Conservation (phyloP, 53 echinoderm and acorn worm genomes). For the Paracentrotus lividus region DNA sequence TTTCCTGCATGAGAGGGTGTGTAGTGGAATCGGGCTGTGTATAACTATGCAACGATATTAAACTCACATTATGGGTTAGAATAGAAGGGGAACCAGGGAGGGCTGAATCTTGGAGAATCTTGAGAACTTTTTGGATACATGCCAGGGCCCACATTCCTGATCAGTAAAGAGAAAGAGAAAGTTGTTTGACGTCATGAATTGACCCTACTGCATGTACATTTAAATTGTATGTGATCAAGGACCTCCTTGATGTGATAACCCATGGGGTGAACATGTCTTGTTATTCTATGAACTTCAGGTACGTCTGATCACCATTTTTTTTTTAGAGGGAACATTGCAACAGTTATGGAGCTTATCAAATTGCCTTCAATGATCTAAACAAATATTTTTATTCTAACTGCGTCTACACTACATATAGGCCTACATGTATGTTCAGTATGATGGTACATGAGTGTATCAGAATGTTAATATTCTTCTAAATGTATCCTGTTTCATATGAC, state of each 20-base stretch:
- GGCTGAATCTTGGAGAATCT: background rate
- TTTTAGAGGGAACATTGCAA: background rate
- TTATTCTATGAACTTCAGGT: background rate
- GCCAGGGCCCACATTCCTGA: slow-evolving; percentile 12
- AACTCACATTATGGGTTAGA: background rate
- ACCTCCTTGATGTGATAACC: too few species aligned
- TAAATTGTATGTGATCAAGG: background rate
- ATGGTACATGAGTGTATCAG: too few species aligned
- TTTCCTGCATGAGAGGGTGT: too few species aligned
- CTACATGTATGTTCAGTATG: too few species aligned
- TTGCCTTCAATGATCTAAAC: too few species aligned
- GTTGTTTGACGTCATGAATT: background rate
- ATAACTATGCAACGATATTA: too few species aligned
- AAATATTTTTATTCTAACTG: too few species aligned
- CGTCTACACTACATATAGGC: too few species aligned
- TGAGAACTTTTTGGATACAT: slow-evolving; percentile 6
- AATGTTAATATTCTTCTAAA: background rate
- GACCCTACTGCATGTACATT: background rate
- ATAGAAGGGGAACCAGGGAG: background rate
- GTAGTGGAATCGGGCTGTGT: too few species aligned
- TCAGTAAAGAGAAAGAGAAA: background rate
- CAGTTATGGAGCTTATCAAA: too few species aligned
- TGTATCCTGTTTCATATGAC: too few species aligned
- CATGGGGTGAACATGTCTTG: background rate
- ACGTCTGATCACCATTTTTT: background rate